phyloP scores from a whole-genome alignment of 1,140 invertebrate species.

The Sesamia nonagrioides region DNA sequence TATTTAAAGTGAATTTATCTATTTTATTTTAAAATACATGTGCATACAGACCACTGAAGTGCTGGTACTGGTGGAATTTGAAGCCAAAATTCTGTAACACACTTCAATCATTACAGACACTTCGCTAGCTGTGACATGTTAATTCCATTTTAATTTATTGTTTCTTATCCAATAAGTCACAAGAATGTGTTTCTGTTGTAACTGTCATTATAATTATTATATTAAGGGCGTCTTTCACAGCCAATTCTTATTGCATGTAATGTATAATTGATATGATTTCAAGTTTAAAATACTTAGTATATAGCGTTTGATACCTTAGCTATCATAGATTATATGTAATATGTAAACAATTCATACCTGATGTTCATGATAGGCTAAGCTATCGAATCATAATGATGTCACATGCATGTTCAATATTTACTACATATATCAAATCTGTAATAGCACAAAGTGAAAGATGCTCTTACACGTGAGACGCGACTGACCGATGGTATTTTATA shows the following conservation, averaged over 20 bases:
- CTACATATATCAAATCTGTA: neutral
- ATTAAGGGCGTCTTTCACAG: slow-evolving; percentile 49
- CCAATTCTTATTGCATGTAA: slow-evolving; percentile 8
- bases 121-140: slow-evolving; percentile 48
- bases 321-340: slow-evolving; percentile 5
- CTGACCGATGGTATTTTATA: slow-evolving; percentile 71
- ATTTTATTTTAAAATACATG: slow-evolving; percentile 25
- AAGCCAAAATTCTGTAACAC: neutral
- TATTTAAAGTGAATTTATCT: neutral
- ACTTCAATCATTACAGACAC: neutral
- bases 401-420: slow-evolving; percentile 21
- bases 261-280: slow-evolving; percentile 6
- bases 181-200: slow-evolving; percentile 56
- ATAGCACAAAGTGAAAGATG: slow-evolving; percentile 43
- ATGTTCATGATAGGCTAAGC: slow-evolving; percentile 28
- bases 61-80: neutral
- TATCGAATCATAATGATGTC: slow-evolving; percentile 29
- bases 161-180: slow-evolving; percentile 59
- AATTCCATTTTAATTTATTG: slow-evolving; percentile 74
- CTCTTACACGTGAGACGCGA: slow-evolving; percentile 56
- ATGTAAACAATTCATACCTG: neutral
- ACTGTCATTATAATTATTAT: slow-evolving; percentile 43
- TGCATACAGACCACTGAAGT: slow-evolving; percentile 26
- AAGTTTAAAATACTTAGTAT: slow-evolving; percentile 7
- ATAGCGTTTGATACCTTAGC: slow-evolving; percentile 46